Evolutionary conservation across 2,888 invertebrate genomes (phyloP), one percentile per base, ranked within the genome.

Genomic region (Hanleya hanleyi): DNA sequence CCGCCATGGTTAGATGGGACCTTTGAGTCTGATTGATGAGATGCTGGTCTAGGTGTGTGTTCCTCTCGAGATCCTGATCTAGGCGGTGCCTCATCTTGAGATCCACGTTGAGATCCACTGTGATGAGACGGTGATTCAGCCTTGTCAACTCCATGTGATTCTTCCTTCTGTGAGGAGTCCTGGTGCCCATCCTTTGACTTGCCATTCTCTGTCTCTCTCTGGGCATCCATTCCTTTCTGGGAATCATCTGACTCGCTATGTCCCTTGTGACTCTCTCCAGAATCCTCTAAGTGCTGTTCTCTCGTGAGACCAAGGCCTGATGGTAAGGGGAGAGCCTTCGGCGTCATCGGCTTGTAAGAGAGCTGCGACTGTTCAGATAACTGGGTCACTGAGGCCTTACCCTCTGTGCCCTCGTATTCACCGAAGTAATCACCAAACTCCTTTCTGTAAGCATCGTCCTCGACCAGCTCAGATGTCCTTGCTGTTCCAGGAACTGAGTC

Each of bases 241-340:
- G 69, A 67, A n/a, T 47, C 51, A 12, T 67, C 18, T 70, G 35
- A 41, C 38, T 37, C 69, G 9, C 67, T 47, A 1, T 73, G 70
- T 1, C 73, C 67, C 61, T 77, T 75, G 4, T 70, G 57, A 18
- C 22, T 18, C 26, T 57, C 26, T 15, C 26, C 71, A 9, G 66
- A 74, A 0, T 64, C 69, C 3, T 57, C 71, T 80, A 86, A 79
- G 35, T 77, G 79, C 7, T 79, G 73, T 70, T 86, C 85, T 57
- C 80, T 71, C 22, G 77, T 73, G 12, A 84, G 65, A 9, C 80
- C 82, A 6, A 89, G 77, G 1, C 81, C 85, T 37, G 84, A 83
- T 4, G 89, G 90, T 1, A 89, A 82, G 9, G 90, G 88, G 5
- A 85, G 80, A 0, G 85, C 89, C 71, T 88, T 84, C 0, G 90